phyloP scores from a whole-genome alignment of 2,888 invertebrate species.

The Epirrita christyi region DNA sequence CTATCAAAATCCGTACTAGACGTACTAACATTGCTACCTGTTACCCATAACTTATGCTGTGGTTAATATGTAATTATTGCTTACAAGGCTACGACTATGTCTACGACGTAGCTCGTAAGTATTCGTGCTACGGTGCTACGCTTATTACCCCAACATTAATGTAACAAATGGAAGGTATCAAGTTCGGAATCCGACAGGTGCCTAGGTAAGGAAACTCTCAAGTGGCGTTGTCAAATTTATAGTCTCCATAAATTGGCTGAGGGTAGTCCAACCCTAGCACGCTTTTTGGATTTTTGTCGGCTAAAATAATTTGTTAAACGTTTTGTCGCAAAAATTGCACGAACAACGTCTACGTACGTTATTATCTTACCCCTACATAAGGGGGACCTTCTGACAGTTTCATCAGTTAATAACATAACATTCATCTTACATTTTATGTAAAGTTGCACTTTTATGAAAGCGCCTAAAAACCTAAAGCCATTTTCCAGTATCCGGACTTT shows the following conservation, averaged over 20 bases:
- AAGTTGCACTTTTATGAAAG: too few relatives aligned
- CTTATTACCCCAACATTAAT: slow-evolving; percentile 20
- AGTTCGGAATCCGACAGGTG: slow-evolving; percentile 29
- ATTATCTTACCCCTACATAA: background rate
- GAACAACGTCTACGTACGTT: too few relatives aligned
- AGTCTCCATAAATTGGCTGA: slow-evolving; percentile 49
- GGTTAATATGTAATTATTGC: too few relatives aligned
- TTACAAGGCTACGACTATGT: background rate
- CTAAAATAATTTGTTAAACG: too few relatives aligned
- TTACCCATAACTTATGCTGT: background rate
- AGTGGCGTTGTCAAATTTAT: slow-evolving; percentile 56
- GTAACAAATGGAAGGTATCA: slow-evolving; percentile 35
- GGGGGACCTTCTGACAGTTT: too few relatives aligned
- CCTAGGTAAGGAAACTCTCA: slow-evolving; percentile 41
- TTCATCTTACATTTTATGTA: too few relatives aligned
- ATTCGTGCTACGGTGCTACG: background rate
- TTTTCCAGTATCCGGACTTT: too few relatives aligned
- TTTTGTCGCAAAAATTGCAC: too few relatives aligned
- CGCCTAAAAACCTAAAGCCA: too few relatives aligned
- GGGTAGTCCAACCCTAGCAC: background rate
- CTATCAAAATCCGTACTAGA: too few relatives aligned
- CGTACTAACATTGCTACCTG: too few relatives aligned
- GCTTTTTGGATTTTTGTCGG: slow-evolving; percentile 2
- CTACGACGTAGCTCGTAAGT: background rate
- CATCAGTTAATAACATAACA: too few relatives aligned